These are phyloP conservation scores for Koerneria pararmatus DNA, from an alignment of 2,888 invertebrate genomes.

Conservation along the genomic window DNA sequence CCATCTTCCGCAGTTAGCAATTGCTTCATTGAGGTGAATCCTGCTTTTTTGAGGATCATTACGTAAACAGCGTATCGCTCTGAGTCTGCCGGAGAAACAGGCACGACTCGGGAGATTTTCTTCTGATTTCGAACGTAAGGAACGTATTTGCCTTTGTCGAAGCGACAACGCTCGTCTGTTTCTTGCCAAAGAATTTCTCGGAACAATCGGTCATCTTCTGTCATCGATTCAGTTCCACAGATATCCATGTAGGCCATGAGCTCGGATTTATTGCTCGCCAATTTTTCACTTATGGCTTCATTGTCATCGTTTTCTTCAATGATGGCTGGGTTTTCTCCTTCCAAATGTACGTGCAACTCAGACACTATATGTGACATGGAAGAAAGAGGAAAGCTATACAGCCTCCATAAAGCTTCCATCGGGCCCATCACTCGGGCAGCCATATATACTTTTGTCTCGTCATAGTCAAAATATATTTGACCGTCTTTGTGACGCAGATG, in stretches of 20 bases:
- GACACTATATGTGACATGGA: no score
- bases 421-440: no score
- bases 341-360: no score
- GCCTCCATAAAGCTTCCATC: background rate
- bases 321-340: background rate
- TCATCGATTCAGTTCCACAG: background rate
- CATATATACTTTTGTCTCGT: no score
- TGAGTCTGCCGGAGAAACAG: background rate
- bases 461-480: no score
- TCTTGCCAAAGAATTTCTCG: background rate
- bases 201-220: background rate
- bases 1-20: background rate
- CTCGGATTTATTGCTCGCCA: background rate
- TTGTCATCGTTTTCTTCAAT: slow-evolving; percentile 3
- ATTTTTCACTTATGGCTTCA: background rate
- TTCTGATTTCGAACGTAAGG: slow-evolving; percentile 1
- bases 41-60: slow-evolving; percentile 1
- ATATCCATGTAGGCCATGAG: slow-evolving; percentile 3
- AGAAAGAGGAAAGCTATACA: no score
- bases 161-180: background rate
- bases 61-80: slow-evolving; percentile 11
- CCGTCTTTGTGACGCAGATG: no score
- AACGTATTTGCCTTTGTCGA: background rate
- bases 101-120: background rate
- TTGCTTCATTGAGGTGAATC: background rate